phyloP scores from a whole-genome alignment of 2,888 invertebrate genomes.

The Himalopsyche kuldschensis region DNA sequence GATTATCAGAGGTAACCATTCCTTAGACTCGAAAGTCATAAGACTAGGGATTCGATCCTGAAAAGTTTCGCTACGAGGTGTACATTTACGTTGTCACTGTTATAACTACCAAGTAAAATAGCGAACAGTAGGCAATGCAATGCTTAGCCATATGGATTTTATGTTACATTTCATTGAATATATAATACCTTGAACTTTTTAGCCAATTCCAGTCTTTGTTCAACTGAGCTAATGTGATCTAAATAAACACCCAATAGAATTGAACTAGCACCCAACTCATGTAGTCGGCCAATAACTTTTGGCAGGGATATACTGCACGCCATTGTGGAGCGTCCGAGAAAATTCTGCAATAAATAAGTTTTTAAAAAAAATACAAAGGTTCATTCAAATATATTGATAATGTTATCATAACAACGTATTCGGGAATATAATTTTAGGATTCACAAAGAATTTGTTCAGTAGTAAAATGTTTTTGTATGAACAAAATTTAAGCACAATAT shows the following conservation, averaged over 20 bases:
- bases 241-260: slow-evolving; percentile 59
- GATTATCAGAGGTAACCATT: no score
- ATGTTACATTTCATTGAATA: background rate
- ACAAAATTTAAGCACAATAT: no score
- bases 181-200: slow-evolving; percentile 58
- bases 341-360: slow-evolving; percentile 49
- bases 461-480: no score
- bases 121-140: no score
- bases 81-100: no score
- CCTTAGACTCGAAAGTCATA: no score
- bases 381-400: no score
- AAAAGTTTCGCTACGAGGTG: background rate
- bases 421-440: no score
- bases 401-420: no score
- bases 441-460: no score
- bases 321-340: slow-evolving; percentile 56
- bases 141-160: no score
- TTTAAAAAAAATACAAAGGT: background rate
- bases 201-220: slow-evolving; percentile 63
- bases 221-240: slow-evolving; percentile 57
- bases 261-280: slow-evolving; percentile 48
- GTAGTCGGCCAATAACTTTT: slow-evolving; percentile 47
- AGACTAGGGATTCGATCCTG: background rate
- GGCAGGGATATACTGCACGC: slow-evolving; percentile 54
- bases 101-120: no score